Evolutionary conservation across 2,797 vertebrate species (phyloP), one percentile per base, ranked within the genome.

Genomic region (Valencia hispanica): DNA sequence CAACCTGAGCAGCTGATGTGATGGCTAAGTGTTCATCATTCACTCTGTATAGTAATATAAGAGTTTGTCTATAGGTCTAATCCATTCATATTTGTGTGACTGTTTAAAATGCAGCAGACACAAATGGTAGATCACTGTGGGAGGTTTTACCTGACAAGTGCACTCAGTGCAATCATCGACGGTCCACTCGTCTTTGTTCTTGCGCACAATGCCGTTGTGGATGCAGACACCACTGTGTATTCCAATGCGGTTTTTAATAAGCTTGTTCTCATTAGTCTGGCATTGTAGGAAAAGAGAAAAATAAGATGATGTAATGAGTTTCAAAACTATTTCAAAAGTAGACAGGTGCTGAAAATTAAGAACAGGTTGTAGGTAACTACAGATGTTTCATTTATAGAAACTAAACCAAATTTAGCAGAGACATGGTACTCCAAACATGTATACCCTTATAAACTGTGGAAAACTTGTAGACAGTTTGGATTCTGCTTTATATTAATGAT

Each of bases 101-200:
- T 22, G 65, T 77, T 78, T 70, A 27, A 39, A n/a, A 73, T 59
- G 25, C 34, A 53, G 55, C 5, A 72, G 1, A 32, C 59, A 74
- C 43, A 61, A 68, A 71, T 59, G 48, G 30, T n/a, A 27, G 34
- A 8, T 5, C 70, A 55, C 2, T 15, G 47, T 18, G 18, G 7
- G 45, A 79, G 80, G 50, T 7, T 91, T 95, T 92, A 99, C 98
- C 96, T 98, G 97, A 92, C 98, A 99, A 89, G 96, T 98, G 91
- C 98, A 99, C 92, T 98, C 96, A 0, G 98, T 99, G 87, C 98
- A 99, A 92, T 96, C 97, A 2, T 99, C 98, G 1, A 99, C 96
- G 0, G 97, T 99, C 98, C 98, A 99, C 80, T 98, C 97, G 0
- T 97, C 97, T 15, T 92, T 94, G 86, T 99, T 97, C 91, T 95